Evolutionary conservation across 2,113 vertebrate genomes (phyloP).

Genomic region (Etheostoma cragini): DNA sequence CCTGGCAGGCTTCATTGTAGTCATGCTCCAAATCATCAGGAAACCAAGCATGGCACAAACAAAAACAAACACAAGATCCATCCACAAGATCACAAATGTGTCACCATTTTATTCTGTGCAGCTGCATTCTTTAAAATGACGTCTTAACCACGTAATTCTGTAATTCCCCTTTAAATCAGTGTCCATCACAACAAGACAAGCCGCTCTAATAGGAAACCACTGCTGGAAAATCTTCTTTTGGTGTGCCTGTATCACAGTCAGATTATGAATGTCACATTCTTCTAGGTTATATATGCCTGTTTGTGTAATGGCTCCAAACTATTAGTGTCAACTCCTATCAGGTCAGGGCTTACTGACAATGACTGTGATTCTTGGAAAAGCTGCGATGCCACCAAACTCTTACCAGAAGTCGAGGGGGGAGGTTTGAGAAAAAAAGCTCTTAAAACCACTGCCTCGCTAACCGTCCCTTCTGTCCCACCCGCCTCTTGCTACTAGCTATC

Average conservation of each 20-base stretch:
- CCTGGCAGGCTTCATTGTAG: slow-evolving; percentile 32
- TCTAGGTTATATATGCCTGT: not conserved
- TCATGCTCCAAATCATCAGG: slow-evolving; percentile 11
- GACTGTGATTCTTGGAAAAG: slow-evolving; percentile 76
- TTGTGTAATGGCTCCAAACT: slow-evolving; percentile 10
- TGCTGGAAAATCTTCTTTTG: slow-evolving; percentile 10
- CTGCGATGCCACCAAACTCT: slow-evolving; percentile 61
- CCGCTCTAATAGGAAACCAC: slow-evolving; percentile 47
- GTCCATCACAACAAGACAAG: slow-evolving; percentile 51
- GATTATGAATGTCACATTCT: not conserved
- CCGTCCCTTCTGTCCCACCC: slow-evolving; percentile 43
- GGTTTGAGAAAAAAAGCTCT: slow-evolving; percentile 45
- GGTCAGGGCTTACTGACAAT: slow-evolving; percentile 52
- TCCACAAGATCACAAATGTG: slow-evolving; percentile 52
- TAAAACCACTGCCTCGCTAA: slow-evolving; percentile 58
- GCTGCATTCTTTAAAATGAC: slow-evolving; percentile 53
- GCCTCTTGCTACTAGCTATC: slow-evolving; percentile 37
- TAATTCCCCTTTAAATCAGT: slow-evolving; percentile 47
- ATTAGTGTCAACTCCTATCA: slow-evolving; percentile 21
- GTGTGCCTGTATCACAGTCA: not conserved
- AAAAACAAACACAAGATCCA: slow-evolving; percentile 31
- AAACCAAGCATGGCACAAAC: slow-evolving; percentile 37
- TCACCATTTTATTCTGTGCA: slow-evolving; percentile 53
- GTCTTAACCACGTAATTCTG: slow-evolving; percentile 49
- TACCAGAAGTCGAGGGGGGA: slow-evolving; percentile 75